Conservation (phyloP, 2,797 vertebrate species). For the Netta rufina region DNA sequence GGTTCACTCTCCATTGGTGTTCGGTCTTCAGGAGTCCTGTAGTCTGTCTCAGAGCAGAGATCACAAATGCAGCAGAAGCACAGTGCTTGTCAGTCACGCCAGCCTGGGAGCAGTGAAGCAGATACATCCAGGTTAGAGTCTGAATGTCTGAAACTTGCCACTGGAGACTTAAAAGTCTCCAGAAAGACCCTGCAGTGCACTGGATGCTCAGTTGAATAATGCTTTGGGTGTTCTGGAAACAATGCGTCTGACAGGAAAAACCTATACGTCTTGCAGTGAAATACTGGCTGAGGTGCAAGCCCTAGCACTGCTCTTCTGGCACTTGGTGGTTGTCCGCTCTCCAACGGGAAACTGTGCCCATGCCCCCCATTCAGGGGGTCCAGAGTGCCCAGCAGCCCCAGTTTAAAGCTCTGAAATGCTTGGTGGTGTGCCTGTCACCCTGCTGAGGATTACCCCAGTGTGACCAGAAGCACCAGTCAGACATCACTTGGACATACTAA, state of each 20-base stretch:
- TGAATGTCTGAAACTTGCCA: not conserved
- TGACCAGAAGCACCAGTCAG: not conserved
- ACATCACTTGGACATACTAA: not conserved
- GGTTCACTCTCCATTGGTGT: not conserved
- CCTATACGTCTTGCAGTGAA: not conserved
- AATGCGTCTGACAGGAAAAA: not conserved
- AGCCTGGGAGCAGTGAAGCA: not conserved
- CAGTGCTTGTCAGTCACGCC: fast-evolving
- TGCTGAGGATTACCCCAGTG: not conserved
- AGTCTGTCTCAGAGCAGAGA: not conserved
- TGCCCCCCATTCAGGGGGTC: too few species aligned
- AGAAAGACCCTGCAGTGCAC: not conserved
- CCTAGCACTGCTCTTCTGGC: not conserved
- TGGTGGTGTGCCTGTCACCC: not conserved
- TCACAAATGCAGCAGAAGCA: not conserved
- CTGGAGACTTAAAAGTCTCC: not conserved
- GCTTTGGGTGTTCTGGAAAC: not conserved
- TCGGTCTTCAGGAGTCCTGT: not conserved
- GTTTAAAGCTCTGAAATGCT: not conserved
- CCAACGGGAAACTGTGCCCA: not conserved
- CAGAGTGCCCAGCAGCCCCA: not conserved
- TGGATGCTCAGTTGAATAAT: not conserved
- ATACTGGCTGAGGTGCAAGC: not conserved
- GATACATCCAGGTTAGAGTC: not conserved
- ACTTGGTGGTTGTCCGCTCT: fast-evolving